A percentile compares a stretch with the other conserved stretches of the same genome.
Conservation (phyloP, 2,888 invertebrate species). For the Tetropium fuscum region DNA sequence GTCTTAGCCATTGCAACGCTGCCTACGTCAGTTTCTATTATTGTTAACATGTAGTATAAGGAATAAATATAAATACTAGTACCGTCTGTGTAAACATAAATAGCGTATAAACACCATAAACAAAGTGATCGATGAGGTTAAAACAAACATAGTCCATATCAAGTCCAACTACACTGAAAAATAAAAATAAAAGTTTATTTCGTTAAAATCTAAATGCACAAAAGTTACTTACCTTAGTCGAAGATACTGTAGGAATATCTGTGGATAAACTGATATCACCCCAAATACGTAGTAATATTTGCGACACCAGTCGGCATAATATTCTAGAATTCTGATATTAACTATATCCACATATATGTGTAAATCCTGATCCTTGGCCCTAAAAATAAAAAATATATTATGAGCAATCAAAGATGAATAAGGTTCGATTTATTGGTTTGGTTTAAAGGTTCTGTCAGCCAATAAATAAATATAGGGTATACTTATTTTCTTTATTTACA, state of each 20-base stretch:
- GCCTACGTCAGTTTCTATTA: neutral
- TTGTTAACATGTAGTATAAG: too few relatives aligned
- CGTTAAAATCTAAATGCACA: neutral
- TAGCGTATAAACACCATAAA: constrained; percentile 3
- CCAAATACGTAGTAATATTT: constrained; percentile 26
- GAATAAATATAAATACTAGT: neutral
- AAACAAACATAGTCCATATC: constrained; percentile 25
- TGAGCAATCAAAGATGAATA: neutral
- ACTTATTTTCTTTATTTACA: too few relatives aligned
- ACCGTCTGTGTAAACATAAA: constrained; percentile 13
- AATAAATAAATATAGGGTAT: too few relatives aligned
- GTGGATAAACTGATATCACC: constrained; percentile 18
- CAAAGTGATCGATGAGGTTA: constrained; percentile 13
- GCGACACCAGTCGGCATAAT: constrained; percentile 13
- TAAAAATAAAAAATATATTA: neutral
- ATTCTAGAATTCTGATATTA: constrained; percentile 4
- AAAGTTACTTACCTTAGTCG: constrained; percentile 18
- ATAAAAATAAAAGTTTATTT: constrained; percentile 16
- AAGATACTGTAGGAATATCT: constrained; percentile 16
- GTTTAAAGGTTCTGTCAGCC: too few relatives aligned
- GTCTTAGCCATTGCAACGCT: too few relatives aligned
- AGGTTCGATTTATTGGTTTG: too few relatives aligned
- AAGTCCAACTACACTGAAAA: constrained; percentile 29
- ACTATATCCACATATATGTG: constrained; percentile 7
- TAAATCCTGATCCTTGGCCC: neutral